Evolutionary conservation across 2,797 vertebrate species (phyloP), one percentile per base, ranked within the genome.

Genomic region (Tamandua tetradactyla): DNA sequence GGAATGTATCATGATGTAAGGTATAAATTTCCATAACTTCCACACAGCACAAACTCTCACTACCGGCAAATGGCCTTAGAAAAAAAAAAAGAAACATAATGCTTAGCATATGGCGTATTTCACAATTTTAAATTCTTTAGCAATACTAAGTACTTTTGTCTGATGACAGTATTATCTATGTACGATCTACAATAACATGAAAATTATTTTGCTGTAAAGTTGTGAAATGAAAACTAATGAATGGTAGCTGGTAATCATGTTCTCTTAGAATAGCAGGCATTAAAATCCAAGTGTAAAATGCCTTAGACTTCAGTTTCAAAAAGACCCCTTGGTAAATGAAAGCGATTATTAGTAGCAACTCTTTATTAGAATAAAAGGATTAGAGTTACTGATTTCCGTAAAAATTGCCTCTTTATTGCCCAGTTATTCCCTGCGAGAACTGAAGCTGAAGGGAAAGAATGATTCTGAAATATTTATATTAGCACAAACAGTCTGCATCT

Each of bases 21-120:
- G 93, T 83, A 93, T 12, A 96, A 96, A 97, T 97, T 96, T 97
- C 93, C 96, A 94, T 96, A 96, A 91, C 82, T 92, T 95, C 55
- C 32, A 93, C 88, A 89, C 40, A 96, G 96, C 85, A 89, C 92
- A 95, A 71, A n/a, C 0, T 30, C 59, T 95, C 94, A 94, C 89
- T 71, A 55, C 72, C 7, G 11, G 85, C 30, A 94, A 96, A 96
- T 69, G 78, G 82, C 25, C 74, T 96, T 83, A 64, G 47, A 86
- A 17, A 66, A 91, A n/a, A n/a, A n/a, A n/a, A n/a, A n/a, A n/a
- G n/a, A n/a, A 82, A 27, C 49, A 89, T 59, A 92, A 84, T 42
- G 55, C 57, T 92, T 94, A 87, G 80, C 76, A 94, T 94, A 79
- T 66, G 32, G 74, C 79, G 81, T 89, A 94, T 94, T 92, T 94